Conservation (phyloP, 1,140 invertebrate genomes). For the Aphelinus atriplicis region DNA sequence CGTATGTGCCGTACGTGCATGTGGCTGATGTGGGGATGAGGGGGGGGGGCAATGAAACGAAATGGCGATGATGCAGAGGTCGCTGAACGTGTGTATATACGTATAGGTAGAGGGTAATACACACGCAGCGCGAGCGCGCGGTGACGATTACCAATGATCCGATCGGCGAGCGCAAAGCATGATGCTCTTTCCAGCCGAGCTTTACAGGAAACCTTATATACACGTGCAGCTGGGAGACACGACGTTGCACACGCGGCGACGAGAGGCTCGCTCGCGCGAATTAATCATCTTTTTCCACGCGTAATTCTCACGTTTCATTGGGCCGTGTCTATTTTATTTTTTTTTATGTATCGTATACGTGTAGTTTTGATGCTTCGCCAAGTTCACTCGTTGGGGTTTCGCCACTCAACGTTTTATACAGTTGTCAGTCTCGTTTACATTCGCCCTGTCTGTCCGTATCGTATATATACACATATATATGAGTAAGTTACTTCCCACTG, state of each 20-base stretch:
- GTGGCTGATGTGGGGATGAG: no score
- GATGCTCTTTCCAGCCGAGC: not conserved
- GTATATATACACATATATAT: no score
- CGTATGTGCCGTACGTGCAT: no score
- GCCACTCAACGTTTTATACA: not conserved
- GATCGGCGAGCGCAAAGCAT: not conserved
- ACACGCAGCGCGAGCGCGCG: not conserved
- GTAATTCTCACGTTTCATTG: no score
- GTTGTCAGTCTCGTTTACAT: not conserved
- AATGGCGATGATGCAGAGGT: not conserved
- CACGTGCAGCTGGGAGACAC: not conserved
- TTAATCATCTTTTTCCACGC: constrained; percentile 1
- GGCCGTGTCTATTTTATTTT: no score
- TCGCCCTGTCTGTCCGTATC: no score
- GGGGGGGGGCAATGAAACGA: not conserved
- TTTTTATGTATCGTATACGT: no score
- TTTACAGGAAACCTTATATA: constrained; percentile 21
- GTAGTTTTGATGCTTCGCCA: not conserved
- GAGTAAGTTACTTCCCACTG: no score
- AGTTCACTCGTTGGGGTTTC: not conserved
- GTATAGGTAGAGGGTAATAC: not conserved
- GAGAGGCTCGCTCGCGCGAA: constrained; percentile 9
- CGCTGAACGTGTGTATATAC: not conserved
- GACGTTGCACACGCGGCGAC: not conserved
- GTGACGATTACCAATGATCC: constrained; percentile 8